Evolutionary conservation across 2,888 invertebrate species (phyloP).

Genomic region (Hanleya hanleyi): DNA sequence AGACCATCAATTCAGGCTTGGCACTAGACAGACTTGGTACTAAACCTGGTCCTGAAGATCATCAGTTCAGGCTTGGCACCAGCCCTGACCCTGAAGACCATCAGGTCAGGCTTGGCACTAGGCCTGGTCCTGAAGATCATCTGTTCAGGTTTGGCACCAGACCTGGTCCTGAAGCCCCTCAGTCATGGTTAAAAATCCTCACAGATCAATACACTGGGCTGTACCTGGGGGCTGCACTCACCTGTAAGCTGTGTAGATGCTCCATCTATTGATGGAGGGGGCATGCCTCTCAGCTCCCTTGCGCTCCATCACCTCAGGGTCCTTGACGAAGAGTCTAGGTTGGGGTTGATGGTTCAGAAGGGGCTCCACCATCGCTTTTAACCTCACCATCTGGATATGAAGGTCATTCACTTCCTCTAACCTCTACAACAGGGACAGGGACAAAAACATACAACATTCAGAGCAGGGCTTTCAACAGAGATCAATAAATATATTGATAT

Average conservation of each 20-base stretch:
- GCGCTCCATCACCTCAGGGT: conserved; percentile 25
- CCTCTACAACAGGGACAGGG: conserved; percentile 43
- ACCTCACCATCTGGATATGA: conserved; percentile 58
- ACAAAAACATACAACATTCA: not conserved
- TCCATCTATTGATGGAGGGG: conserved; percentile 61
- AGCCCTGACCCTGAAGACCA: too few species aligned
- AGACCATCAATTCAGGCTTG: too few species aligned
- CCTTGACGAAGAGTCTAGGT: conserved; percentile 59
- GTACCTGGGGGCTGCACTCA: conserved; percentile 18
- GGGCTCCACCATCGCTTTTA: conserved; percentile 56
- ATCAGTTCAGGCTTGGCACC: too few species aligned
- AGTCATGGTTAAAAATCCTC: too few species aligned
- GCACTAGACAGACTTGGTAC: too few species aligned
- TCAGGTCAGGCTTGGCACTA: too few species aligned
- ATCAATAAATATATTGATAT: not conserved
- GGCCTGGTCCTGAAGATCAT: too few species aligned
- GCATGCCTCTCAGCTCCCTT: conserved; percentile 39
- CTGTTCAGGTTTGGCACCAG: too few species aligned
- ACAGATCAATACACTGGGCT: not conserved
- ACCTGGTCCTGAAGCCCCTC: too few species aligned
- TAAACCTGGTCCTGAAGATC: too few species aligned
- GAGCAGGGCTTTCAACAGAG: not conserved
- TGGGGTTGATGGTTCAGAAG: conserved; percentile 44
- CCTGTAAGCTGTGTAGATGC: conserved; percentile 67
- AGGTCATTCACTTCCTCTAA: conserved; percentile 62